Conservation (phyloP, 2,113 vertebrate species). For the Redunca redunca region DNA sequence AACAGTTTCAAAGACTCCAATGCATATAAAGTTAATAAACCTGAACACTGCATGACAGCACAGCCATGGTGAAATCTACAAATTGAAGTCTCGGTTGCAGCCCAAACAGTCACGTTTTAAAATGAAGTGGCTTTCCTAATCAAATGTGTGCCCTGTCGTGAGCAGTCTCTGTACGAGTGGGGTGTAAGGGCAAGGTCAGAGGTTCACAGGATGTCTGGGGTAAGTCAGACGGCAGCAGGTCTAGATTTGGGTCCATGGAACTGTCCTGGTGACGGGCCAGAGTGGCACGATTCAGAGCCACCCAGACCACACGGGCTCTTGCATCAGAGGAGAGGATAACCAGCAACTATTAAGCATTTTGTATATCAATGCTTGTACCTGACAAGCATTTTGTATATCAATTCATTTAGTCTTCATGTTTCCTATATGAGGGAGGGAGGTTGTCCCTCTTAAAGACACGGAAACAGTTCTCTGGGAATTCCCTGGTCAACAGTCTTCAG, state of each 20-base stretch:
- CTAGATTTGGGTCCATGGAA: background rate
- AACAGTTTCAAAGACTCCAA: constrained; percentile 18
- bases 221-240: background rate
- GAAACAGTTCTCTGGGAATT: background rate
- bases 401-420: background rate
- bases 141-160: background rate
- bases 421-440: background rate
- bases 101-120: background rate
- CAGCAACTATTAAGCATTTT: background rate
- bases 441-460: background rate
- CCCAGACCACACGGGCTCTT: background rate
- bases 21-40: constrained; percentile 54
- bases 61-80: background rate
- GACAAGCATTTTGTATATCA: background rate
- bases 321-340: background rate
- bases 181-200: background rate
- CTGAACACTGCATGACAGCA: background rate
- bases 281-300: background rate
- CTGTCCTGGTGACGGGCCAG: background rate
- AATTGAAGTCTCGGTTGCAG: background rate
- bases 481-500: background rate
- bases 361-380: fast-evolving
- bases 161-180: background rate
- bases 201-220: too few species aligned
- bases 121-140: background rate